These are phyloP conservation scores for Daubentonia madagascariensis DNA, from an alignment of 2,113 vertebrate genomes.

Conservation along the genomic window DNA sequence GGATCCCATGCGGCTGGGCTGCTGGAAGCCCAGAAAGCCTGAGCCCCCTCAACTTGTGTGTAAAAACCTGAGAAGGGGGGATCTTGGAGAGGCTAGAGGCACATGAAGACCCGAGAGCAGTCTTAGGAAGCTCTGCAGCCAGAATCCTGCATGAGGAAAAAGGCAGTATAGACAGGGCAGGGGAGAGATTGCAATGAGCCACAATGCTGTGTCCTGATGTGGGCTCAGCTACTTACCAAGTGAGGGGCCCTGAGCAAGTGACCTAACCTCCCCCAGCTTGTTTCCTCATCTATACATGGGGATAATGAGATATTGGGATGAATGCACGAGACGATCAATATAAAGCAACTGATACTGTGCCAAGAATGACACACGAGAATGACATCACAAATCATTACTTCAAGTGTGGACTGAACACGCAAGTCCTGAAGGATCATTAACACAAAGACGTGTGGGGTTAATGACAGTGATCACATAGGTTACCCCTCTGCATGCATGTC, in stretches of 20 bases:
- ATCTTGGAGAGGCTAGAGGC: not conserved
- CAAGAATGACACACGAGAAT: not conserved
- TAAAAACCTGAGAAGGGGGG: not conserved
- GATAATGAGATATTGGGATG: not conserved
- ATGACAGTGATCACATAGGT: not conserved
- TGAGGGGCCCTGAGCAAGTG: not conserved
- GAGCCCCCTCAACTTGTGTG: not conserved
- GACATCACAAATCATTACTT: not conserved
- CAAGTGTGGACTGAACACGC: not conserved
- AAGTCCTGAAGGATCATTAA: not conserved
- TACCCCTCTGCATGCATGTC: not conserved
- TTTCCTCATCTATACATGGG: not conserved
- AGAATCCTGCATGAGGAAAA: not conserved
- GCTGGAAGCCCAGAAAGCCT: not conserved
- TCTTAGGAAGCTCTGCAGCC: not conserved
- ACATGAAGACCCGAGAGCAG: not conserved
- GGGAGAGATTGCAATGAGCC: not conserved
- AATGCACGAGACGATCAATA: not conserved
- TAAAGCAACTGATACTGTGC: not conserved
- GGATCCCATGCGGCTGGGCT: no score
- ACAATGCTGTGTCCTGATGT: not conserved
- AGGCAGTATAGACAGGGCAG: accelerated
- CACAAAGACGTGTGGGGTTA: not conserved
- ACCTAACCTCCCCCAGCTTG: not conserved
- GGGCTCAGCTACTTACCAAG: not conserved